phyloP scores from a whole-genome alignment of 2,888 invertebrate genomes.

The Villa cingulata region DNA sequence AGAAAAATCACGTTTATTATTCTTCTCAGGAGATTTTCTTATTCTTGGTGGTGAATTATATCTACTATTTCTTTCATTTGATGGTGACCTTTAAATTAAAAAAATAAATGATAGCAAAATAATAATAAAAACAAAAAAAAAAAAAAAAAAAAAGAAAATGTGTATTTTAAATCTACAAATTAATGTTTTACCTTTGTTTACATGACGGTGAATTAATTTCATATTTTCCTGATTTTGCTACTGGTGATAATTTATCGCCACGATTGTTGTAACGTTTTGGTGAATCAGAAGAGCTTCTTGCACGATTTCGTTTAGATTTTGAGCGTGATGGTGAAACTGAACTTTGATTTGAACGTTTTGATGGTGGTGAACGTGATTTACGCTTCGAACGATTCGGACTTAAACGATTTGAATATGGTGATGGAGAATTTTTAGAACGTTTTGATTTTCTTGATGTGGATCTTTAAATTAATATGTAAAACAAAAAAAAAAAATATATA shows the following conservation, averaged over 20 bases:
- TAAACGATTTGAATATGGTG: constrained; percentile 22
- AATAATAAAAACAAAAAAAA: not conserved
- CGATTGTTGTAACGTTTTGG: constrained; percentile 24
- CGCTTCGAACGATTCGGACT: constrained; percentile 32
- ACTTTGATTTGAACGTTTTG: constrained; percentile 19
- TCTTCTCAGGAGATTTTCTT: constrained; percentile 17
- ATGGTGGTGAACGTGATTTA: constrained; percentile 36
- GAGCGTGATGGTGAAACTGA: constrained; percentile 13
- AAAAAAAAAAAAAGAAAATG: not conserved
- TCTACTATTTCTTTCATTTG: constrained; percentile 4
- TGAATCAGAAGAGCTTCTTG: constrained; percentile 27
- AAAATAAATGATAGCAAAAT: not conserved
- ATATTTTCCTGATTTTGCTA: constrained; percentile 22
- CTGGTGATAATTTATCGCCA: constrained; percentile 19
- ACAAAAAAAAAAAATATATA: constrained; percentile 1
- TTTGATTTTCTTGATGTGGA: constrained; percentile 19
- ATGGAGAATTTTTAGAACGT: constrained; percentile 21
- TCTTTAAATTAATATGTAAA: constrained; percentile 6
- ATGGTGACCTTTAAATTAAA: constrained; percentile 6
- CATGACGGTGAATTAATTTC: constrained; percentile 21
- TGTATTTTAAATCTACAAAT: not conserved
- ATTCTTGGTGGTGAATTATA: constrained; percentile 11
- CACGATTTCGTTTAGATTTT: no score
- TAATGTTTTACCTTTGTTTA: constrained; percentile 13
- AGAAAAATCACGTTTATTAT: constrained; percentile 24